A percentile compares a stretch with the other conserved stretches of the same genome.
These are phyloP conservation scores for Tricholaema leucomelas DNA, from an alignment of 2,113 vertebrate genomes.

Conservation along the genomic window DNA sequence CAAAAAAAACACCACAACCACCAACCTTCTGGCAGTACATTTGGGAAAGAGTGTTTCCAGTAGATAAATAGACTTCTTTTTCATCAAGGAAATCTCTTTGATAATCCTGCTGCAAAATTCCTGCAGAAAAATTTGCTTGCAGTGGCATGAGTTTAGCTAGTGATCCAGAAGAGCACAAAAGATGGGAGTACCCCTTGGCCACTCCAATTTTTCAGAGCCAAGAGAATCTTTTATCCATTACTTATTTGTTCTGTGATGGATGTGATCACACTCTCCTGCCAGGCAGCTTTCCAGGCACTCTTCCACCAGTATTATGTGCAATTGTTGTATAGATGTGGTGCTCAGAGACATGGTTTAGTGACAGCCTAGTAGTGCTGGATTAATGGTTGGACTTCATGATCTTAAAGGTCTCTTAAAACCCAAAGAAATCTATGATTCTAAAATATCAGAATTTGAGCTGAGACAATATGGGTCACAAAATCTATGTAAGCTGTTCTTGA, in stretches of 20 bases:
- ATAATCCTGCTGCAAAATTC: neutral
- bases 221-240: neutral
- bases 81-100: neutral
- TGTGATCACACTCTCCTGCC: rapidly evolving
- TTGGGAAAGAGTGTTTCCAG: neutral
- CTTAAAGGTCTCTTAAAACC: too few relatives aligned
- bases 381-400: too few relatives aligned
- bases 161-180: neutral
- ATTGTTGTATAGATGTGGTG: too few relatives aligned
- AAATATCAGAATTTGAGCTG: neutral
- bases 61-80: neutral
- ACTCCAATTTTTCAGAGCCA: neutral
- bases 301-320: too few relatives aligned
- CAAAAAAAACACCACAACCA: neutral
- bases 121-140: neutral
- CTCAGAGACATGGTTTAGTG: too few relatives aligned
- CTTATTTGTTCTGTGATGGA: neutral
- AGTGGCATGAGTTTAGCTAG: neutral
- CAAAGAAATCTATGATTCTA: too few relatives aligned
- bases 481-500: neutral
- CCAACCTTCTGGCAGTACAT: neutral
- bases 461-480: neutral
- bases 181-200: neutral
- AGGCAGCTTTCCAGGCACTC: too few relatives aligned
- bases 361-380: too few relatives aligned